Percentiles rank a stretch among this genome's conserved stretches.
Conservation (phyloP, 2,888 invertebrate species). For the Leptinotarsa juncta region DNA sequence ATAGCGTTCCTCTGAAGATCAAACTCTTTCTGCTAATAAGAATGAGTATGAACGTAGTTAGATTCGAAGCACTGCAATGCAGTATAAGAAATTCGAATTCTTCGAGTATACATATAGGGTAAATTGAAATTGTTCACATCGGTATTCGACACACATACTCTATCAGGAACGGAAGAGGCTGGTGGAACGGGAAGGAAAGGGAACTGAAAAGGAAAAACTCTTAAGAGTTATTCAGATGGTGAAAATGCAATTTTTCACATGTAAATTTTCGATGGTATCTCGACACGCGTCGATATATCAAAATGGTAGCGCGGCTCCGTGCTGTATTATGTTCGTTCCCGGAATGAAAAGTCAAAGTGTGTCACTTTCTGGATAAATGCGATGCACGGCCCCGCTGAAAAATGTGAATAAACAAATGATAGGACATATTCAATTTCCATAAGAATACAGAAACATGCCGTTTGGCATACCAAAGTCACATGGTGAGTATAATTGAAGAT, state of each 20-base stretch:
- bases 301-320: constrained; percentile 36
- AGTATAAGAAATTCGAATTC: constrained; percentile 19
- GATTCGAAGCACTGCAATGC: too few relatives aligned
- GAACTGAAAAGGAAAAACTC: constrained; percentile 41
- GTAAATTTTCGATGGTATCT: constrained; percentile 49
- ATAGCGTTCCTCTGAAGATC: too few relatives aligned
- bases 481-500: not conserved
- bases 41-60: too few relatives aligned
- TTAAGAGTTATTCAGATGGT: constrained; percentile 50
- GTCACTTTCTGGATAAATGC: constrained; percentile 18
- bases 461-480: not conserved
- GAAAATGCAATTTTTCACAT: constrained; percentile 52
- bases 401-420: constrained; percentile 20
- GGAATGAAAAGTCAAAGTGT: constrained; percentile 37
- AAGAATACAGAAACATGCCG: not conserved
- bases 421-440: constrained; percentile 21
- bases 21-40: too few relatives aligned
- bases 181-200: constrained; percentile 25
- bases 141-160: constrained; percentile 47
- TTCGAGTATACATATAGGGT: not conserved
- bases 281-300: constrained; percentile 46
- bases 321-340: constrained; percentile 30
- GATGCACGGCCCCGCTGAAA: constrained; percentile 16
- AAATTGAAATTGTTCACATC: constrained; percentile 50
- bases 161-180: constrained; percentile 32